Base-by-base conservation (phyloP, 2,888 invertebrate species). In the Ernsta delagoae region DNA sequence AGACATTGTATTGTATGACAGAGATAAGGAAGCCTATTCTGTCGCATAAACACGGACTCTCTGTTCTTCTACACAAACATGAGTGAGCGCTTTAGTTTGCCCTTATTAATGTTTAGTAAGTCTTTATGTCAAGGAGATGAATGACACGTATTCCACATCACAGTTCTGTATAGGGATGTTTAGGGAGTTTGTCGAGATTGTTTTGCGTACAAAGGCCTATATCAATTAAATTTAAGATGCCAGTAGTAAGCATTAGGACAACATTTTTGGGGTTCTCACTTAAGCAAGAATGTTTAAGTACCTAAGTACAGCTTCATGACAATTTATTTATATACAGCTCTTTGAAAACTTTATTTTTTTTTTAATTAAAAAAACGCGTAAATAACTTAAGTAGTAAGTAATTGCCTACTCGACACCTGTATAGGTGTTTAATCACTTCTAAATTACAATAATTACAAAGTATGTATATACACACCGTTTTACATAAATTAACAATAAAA, bases 31-130 rank as follows among this genome's bases (percentile, higher is more conserved):
- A 24, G 9, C 16, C 34, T 54, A 63, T 34, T 54, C 36, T 61
- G 12, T 16, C 34, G 50, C 48, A 12, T 59, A 48, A 45, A 59
- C 41, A 41, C 8, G 34, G 34, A 2, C 24, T 50, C 31, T 16
- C 4, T 12, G 12, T 59, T 39, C 4, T 16, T 59, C 12, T 57
- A 16, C 16, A 36, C 34, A 56, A 34, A 57, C 39, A 57, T 39
- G 4, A 12, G 39, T 12, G 34, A 36, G 53, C 53, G 53, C 57
- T 57, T 57, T 39, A 12, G 39, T 57, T 57, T 57, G 39, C 12
- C 8, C 12, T 57, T 57, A 57, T 57, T 12, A 39, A 56, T 56
- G 56, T 56, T n/a, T 39, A 57, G 31, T n/a, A 57, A 39, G 57
- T 36, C 57, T 39, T 57, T 39, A 39, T 12, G 57, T 57, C 56